These are phyloP conservation scores for Loxodonta africana DNA, from an alignment of 2,113 vertebrate species.

Conservation along the genomic window DNA sequence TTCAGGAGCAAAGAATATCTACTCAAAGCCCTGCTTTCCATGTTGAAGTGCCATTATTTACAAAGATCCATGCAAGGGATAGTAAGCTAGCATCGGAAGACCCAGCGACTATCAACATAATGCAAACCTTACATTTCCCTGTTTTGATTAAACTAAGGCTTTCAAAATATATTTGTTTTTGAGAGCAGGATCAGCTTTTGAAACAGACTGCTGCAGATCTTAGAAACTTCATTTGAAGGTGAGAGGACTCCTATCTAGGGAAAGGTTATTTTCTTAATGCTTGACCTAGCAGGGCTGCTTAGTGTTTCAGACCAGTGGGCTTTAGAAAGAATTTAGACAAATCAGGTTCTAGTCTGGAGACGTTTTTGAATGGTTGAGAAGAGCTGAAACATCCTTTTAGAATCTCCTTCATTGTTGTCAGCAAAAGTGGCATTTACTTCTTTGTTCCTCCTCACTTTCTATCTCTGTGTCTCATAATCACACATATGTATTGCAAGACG, in stretches of 20 bases:
- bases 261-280: slow-evolving; percentile 44
- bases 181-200: slow-evolving; percentile 2
- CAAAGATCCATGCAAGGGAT: background rate
- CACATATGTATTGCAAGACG: background rate
- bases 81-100: background rate
- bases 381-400: background rate
- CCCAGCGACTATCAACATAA: background rate
- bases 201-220: background rate
- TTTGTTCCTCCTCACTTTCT: background rate
- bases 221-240: slow-evolving; percentile 26
- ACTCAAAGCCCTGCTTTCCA: background rate
- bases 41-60: background rate
- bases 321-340: slow-evolving; percentile 76
- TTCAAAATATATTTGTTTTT: background rate
- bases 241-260: background rate
- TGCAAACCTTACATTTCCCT: slow-evolving; percentile 8
- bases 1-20: background rate
- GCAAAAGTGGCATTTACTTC: background rate
- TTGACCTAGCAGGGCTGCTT: slow-evolving; percentile 64
- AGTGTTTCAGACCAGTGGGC: slow-evolving; percentile 70
- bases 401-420: background rate
- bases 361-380: slow-evolving; percentile 33
- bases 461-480: background rate
- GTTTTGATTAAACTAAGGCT: slow-evolving; percentile 60
- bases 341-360: slow-evolving; percentile 45